Percentiles rank a stretch among this genome's conserved stretches.
These are phyloP conservation scores for Myotis vivesi DNA, from an alignment of 2,797 vertebrate species.

Conservation along the genomic window DNA sequence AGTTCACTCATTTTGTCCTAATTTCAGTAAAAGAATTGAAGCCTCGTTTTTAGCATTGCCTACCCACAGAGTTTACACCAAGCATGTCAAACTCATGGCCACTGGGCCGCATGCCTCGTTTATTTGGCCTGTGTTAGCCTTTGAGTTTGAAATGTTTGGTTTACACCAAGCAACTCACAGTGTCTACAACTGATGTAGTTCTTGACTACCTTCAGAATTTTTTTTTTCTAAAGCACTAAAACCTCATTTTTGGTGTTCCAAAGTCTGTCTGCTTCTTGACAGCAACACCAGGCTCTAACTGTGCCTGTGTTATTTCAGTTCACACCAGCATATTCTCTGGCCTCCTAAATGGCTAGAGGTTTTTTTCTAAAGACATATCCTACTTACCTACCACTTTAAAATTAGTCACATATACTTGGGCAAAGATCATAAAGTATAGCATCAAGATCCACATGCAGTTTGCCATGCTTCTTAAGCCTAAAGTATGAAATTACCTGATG, in stretches of 20 bases:
- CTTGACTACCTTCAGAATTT: background rate
- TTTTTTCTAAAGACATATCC: background rate
- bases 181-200: background rate
- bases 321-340: background rate
- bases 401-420: background rate
- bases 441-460: background rate
- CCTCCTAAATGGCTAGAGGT: background rate
- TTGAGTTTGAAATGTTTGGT: too few relatives aligned
- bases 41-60: background rate
- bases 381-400: background rate
- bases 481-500: background rate
- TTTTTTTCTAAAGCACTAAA: background rate
- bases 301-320: background rate
- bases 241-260: background rate
- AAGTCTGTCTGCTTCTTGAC: background rate
- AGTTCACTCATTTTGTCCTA: background rate
- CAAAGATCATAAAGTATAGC: background rate
- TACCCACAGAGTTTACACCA: background rate
- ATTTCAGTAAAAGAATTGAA: background rate
- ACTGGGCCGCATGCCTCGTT: too few relatives aligned
- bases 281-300: background rate
- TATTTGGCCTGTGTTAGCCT: too few relatives aligned
- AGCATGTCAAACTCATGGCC: too few relatives aligned
- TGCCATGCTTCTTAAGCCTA: background rate
- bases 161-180: background rate